Percentiles rank a stretch among this genome's conserved stretches.
phyloP scores from a whole-genome alignment of 1,140 invertebrate genomes.

The Zaprionus gabonicus region DNA sequence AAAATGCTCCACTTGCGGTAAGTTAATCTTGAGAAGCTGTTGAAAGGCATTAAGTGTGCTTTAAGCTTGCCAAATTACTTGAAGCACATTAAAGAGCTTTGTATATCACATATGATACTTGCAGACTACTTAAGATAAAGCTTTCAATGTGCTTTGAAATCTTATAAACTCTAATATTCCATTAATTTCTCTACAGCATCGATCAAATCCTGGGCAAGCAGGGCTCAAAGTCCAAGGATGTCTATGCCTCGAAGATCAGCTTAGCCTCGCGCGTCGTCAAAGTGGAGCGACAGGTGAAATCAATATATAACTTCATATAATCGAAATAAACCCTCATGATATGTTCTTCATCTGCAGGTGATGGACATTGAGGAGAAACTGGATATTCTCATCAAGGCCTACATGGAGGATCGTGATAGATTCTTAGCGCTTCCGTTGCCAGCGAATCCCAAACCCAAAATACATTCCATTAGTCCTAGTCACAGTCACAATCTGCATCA shows the following conservation, averaged over 20 bases:
- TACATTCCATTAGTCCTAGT: constrained; percentile 84
- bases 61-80: too few species aligned
- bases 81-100: too few species aligned
- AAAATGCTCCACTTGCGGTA: constrained; percentile 96
- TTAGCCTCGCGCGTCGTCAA: constrained; percentile 96
- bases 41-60: not conserved
- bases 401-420: constrained; percentile 94
- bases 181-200: constrained; percentile 84
- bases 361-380: constrained; percentile 97
- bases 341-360: constrained; percentile 87
- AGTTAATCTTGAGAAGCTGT: constrained; percentile 15
- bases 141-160: too few species aligned
- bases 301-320: not conserved
- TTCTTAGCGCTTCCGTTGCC: constrained; percentile 86
- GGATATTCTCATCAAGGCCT: constrained; percentile 96
- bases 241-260: constrained; percentile 96
- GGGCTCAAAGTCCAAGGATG: constrained; percentile 96
- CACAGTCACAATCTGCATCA: constrained; percentile 72
- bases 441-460: constrained; percentile 76
- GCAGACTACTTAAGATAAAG: too few species aligned
- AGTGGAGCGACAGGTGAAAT: constrained; percentile 96
- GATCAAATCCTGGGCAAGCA: constrained; percentile 97
- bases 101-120: too few species aligned
- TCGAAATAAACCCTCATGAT: not conserved
- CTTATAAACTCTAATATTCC: not conserved